These are phyloP conservation scores for Anoplolepis gracilipes DNA, from an alignment of 1,140 invertebrate species.

Conservation along the genomic window DNA sequence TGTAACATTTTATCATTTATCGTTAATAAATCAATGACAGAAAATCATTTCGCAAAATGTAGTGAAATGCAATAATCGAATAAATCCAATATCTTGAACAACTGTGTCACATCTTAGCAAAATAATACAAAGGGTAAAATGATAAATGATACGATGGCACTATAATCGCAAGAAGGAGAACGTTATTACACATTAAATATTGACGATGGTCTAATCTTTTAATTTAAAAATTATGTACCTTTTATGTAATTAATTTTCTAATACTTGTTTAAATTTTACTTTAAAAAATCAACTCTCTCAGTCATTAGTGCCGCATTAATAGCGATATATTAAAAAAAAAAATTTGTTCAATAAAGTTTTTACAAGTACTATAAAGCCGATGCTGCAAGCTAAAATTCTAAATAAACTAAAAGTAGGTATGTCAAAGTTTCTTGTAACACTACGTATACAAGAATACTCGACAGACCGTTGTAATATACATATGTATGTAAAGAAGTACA, in stretches of 20 bases:
- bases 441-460: too few relatives aligned
- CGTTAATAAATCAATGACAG: not conserved
- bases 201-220: not conserved
- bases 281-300: not conserved
- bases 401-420: conserved; percentile 14
- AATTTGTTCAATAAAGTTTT: not conserved
- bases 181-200: not conserved
- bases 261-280: not conserved
- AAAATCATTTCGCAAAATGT: not conserved
- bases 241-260: not conserved
- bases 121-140: not conserved
- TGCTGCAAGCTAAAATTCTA: not conserved
- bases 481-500: not conserved
- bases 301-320: too few relatives aligned
- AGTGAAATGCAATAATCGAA: not conserved
- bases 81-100: not conserved
- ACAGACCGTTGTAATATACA: not conserved
- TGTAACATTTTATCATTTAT: not conserved
- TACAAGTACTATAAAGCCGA: not conserved
- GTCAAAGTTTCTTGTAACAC: not conserved
- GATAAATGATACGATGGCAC: not conserved
- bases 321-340: too few relatives aligned
- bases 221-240: not conserved
- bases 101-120: not conserved
- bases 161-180: not conserved